phyloP scores from a whole-genome alignment of 2,888 invertebrate genomes.

The Caenorhabditis sulstoni region DNA sequence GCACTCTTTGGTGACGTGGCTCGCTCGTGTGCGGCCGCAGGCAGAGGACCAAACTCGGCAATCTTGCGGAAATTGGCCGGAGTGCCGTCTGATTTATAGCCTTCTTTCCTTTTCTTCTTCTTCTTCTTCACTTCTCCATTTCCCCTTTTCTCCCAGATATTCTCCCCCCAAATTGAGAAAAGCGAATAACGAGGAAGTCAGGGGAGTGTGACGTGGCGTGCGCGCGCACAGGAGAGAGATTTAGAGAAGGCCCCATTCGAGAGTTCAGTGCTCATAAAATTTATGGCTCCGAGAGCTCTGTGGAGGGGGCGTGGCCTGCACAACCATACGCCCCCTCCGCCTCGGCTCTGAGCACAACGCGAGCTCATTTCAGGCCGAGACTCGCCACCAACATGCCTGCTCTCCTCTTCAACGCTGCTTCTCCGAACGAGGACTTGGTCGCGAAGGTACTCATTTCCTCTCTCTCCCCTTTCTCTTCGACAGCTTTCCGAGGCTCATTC shows the following conservation, averaged over 20 bases:
- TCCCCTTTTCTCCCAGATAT: slow-evolving; percentile 2
- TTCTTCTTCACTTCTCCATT: slow-evolving; percentile 23
- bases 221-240: slow-evolving; percentile 18
- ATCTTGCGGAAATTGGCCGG: slow-evolving; percentile 32
- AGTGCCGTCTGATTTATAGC: slow-evolving; percentile 49
- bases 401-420: slow-evolving; percentile 18
- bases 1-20: not conserved
- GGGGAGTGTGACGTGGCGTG: slow-evolving; percentile 31
- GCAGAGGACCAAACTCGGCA: not conserved
- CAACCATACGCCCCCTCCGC: no score
- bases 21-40: not conserved
- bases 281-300: slow-evolving; percentile 9
- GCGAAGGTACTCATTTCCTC: slow-evolving; percentile 26
- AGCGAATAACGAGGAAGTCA: slow-evolving; percentile 42
- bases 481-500: no score
- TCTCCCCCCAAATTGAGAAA: slow-evolving; percentile 11
- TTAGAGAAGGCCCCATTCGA: slow-evolving; percentile 10
- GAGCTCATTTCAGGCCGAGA: not conserved
- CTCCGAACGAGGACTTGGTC: slow-evolving; percentile 1
- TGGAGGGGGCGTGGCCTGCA: not conserved
- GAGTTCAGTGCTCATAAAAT: slow-evolving; percentile 28
- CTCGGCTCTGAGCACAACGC: no score
- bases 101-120: slow-evolving; percentile 27
- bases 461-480: not conserved
- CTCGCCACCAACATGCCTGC: slow-evolving; percentile 18